Evolutionary conservation across 2,888 invertebrate species (phyloP).

Genomic region (Cotesia congregata): DNA sequence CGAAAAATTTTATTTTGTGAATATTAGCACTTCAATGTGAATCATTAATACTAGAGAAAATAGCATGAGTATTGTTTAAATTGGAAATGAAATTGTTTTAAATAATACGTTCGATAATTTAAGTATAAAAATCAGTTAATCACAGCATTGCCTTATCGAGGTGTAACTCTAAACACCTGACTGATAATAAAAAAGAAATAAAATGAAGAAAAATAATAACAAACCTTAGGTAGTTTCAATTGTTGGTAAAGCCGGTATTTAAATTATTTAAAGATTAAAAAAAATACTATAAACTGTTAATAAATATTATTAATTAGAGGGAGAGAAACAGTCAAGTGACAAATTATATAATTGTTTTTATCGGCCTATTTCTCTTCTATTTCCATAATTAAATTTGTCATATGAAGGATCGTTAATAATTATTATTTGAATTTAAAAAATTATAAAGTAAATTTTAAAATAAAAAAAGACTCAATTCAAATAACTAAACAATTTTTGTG

Average conservation of each 20-base stretch:
- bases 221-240: conserved; percentile 64
- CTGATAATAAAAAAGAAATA: conserved; percentile 58
- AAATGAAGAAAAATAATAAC: conserved; percentile 4
- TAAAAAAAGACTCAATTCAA: conserved; percentile 8
- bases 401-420: not conserved
- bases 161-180: conserved; percentile 61
- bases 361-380: conserved; percentile 32
- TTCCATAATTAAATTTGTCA: not conserved
- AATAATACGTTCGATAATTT: conserved; percentile 18
- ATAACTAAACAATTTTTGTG: conserved; percentile 4
- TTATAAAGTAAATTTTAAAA: not conserved
- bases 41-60: not conserved
- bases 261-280: conserved; percentile 10
- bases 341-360: not conserved
- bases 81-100: not conserved
- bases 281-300: not conserved
- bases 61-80: not conserved
- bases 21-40: not conserved
- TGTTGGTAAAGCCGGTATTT: conserved; percentile 51
- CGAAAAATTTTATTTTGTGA: not conserved
- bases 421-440: not conserved
- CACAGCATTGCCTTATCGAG: conserved; percentile 66
- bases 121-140: conserved; percentile 57
- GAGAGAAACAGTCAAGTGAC: conserved; percentile 9
- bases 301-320: conserved; percentile 2